phyloP scores from a whole-genome alignment of 2,888 invertebrate species.

The Erynnis tages region DNA sequence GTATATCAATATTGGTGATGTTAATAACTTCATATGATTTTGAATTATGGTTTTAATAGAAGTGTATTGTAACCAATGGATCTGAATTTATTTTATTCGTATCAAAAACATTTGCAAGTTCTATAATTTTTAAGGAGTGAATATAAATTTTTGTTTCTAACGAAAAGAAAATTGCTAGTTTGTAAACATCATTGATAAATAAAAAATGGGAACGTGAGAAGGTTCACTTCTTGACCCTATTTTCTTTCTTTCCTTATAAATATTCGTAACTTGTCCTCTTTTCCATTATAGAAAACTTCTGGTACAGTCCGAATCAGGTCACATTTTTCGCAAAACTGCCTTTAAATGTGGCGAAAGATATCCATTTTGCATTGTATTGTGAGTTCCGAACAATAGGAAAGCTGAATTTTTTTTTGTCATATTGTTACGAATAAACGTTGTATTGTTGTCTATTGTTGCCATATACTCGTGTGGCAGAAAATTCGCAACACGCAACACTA shows the following conservation, averaged over 20 bases:
- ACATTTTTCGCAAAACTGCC: neutral
- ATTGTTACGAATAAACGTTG: conserved; percentile 1
- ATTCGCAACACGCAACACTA: too few species aligned
- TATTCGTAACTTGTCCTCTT: neutral
- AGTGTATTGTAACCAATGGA: too few species aligned
- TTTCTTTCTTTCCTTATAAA: neutral
- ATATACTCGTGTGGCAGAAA: neutral
- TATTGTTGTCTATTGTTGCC: conserved; percentile 11
- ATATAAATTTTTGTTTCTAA: too few species aligned
- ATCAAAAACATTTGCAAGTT: too few species aligned
- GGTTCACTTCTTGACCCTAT: conserved; percentile 6
- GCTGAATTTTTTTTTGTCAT: conserved; percentile 12
- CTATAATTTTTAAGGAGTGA: too few species aligned
- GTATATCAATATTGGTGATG: neutral
- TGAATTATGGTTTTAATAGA: too few species aligned
- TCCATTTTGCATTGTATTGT: conserved; percentile 8
- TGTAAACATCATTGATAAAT: too few species aligned
- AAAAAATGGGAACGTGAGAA: too few species aligned
- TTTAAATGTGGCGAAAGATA: conserved; percentile 7
- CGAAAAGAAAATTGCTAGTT: too few species aligned
- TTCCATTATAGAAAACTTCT: conserved; percentile 2
- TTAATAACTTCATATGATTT: neutral
- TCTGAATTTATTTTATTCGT: too few species aligned
- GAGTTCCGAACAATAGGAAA: conserved; percentile 10
- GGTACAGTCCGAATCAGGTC: neutral